Evolutionary conservation across 2,888 invertebrate genomes (phyloP).

Genomic region (Sympetrum striolatum): DNA sequence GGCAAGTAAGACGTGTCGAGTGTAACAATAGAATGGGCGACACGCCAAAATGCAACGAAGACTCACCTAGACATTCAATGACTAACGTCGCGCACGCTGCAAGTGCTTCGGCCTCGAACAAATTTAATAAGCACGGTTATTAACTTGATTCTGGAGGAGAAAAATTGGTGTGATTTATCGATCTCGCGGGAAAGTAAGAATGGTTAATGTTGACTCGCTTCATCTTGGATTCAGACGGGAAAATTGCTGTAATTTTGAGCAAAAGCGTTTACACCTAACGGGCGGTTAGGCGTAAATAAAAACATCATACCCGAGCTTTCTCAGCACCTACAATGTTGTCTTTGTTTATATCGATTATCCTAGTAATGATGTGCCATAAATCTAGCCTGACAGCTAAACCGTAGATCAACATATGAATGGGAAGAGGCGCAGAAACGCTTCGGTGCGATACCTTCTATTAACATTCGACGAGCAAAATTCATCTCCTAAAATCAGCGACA

Average conservation of each 20-base stretch:
- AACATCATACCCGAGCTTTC: background rate
- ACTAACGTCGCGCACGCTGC: background rate
- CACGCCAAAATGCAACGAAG: conserved; percentile 7
- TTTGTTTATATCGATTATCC: too few relatives aligned
- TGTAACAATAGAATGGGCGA: conserved; percentile 16
- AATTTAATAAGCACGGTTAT: conserved; percentile 5
- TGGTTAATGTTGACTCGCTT: background rate
- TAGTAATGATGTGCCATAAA: too few relatives aligned
- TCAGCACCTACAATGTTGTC: too few relatives aligned
- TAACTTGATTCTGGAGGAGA: background rate
- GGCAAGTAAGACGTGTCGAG: background rate
- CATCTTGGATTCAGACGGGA: background rate
- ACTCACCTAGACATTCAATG: conserved; percentile 28
- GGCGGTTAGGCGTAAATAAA: background rate
- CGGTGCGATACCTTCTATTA: too few relatives aligned
- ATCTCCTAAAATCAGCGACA: too few relatives aligned
- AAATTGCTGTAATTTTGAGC: background rate
- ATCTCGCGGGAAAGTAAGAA: background rate
- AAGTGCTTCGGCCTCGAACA: background rate
- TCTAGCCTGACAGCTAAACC: too few relatives aligned
- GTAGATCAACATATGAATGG: too few relatives aligned
- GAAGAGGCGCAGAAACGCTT: too few relatives aligned
- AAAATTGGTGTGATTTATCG: background rate
- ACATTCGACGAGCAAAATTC: too few relatives aligned
- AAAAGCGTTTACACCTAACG: background rate